Evolutionary conservation across 1,140 invertebrate species (phyloP), one percentile per base, ranked within the genome.

Genomic region (Ceratina australensis): DNA sequence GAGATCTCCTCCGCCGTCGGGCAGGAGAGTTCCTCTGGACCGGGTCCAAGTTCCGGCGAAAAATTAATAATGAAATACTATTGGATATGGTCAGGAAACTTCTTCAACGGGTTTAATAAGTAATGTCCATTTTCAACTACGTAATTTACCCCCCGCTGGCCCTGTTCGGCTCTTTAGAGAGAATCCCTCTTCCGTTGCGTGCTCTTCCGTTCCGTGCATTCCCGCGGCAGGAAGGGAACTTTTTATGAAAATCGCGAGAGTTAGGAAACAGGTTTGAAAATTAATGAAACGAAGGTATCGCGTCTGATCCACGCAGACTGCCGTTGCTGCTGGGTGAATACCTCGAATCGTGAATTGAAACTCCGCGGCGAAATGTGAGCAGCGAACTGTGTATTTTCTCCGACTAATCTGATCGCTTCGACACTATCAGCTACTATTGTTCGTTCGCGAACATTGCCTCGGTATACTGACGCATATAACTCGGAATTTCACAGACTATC

Each of bases 51-150:
- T 24, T 47, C 10, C 24, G 49, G 15, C 22, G 75, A 71, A 72
- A 71, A 54, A 64, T 78, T 72, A 64, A 72, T 72, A 72, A 78
- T 64, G 59, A 64, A 71, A 64, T 64, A 57, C 28, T 50, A 50
- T 16, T 20, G 28, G 22, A 71, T 50, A 77, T 8, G 74, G 67
- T 56, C 49, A 64, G 49, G 33, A 20, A 78, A 18, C 33, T 64
- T 47, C 13, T 49, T n/a, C 20, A 13, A 15, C 10, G n/a, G n/a
- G 18, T 56, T 72, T 71, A 78, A 78, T 72, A 78, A 78, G 72
- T 56, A 50, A 57, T 56, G 15, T 26, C 15, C 59, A 63, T 72
- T 64, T 72, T 72, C 57, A 63, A n/a, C 10, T 52, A 20, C 16
- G 33, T 8, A 47, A 71, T 47, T 54, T 7, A n/a, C n/a, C 4